phyloP scores from a whole-genome alignment of 2,797 vertebrate genomes.

The Lophius americanus region DNA sequence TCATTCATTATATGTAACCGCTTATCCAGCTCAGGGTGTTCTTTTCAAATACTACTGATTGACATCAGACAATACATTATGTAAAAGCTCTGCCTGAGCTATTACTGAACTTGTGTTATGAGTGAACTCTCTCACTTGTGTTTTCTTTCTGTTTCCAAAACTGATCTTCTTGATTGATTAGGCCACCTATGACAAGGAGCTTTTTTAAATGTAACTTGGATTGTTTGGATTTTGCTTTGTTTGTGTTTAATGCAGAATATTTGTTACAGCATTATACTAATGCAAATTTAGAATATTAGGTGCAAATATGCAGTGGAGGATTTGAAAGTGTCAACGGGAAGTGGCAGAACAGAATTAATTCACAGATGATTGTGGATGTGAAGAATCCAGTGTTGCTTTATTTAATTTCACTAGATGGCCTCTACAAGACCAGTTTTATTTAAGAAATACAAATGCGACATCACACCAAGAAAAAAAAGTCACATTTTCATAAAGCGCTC shows the following conservation, averaged over 20 bases:
- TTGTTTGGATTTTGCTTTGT: background rate
- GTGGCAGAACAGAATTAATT: conserved; percentile 61
- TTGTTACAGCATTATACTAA: background rate
- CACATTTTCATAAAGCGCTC: conserved; percentile 83
- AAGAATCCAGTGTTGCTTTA: conserved; percentile 84
- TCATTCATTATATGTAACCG: too few species aligned
- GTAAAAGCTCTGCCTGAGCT: background rate
- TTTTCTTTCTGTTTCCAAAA: background rate
- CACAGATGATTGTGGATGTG: conserved; percentile 72
- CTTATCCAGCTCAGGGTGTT: too few species aligned
- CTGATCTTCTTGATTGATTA: conserved; percentile 15
- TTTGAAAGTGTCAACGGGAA: conserved; percentile 22
- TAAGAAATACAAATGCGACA: conserved; percentile 79
- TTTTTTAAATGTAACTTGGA: conserved; percentile 2
- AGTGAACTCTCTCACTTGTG: background rate
- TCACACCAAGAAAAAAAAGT: conserved; percentile 78
- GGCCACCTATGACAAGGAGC: conserved; percentile 11
- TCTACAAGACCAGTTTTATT: conserved; percentile 78
- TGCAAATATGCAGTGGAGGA: conserved; percentile 11
- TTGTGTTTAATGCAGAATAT: conserved; percentile 4
- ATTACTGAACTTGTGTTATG: background rate
- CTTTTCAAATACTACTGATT: conserved; percentile 6
- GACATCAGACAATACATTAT: background rate
- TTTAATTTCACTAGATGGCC: conserved; percentile 79
- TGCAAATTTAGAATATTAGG: background rate